Base-by-base conservation (phyloP, 2,113 vertebrate species). In the Pituophis catenifer region DNA sequence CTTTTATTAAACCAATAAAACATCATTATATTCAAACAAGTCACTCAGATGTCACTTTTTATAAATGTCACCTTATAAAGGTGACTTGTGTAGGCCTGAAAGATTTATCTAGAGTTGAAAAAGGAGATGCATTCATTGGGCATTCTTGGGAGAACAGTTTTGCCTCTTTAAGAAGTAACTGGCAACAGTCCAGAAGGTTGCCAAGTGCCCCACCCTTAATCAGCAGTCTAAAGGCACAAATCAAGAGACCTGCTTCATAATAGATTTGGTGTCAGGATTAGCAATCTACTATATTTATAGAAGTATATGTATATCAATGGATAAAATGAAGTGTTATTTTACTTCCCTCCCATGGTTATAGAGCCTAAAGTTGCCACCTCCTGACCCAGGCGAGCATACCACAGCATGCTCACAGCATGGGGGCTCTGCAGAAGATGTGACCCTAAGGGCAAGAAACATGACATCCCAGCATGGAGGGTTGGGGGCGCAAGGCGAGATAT, bases 361-460 rank as follows among this genome's bases (percentile, higher is more conserved):
- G 92, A 90, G 94, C 24, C 57, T 85, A 94, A 96, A 95, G 95
- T 90, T 93, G 88, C 95, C 96, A 94, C 88, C 94, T 95, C 52
- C 13, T 97, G 96, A 99, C 98, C 98, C 97, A 94, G 94, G 38
- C 33, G 89, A 95, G 96, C 97, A 97, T 97, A 95, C 96, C 98
- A 96, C 98, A 98, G 98, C 97, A 10, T 81, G 70, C 70, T 38
- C 70, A 81, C 70, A 81, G 33, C n/a, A 81, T 81, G 97, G 98
- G 98, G 94, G 95, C 53, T 91, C 97, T 96, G 95, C 98, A 98
- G 98, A 95, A 0, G 65, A 98, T 98, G 96, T 96, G 97, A 97
- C 97, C 98, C 96, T 94, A 38, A 90, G 94, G 96, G 96, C 97
- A 95, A 75, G 93, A 94, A 97, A 97, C 97, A 97, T 26, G 95